These are phyloP conservation scores for Acanthochromis polyacanthus DNA, from an alignment of 2,113 vertebrate genomes.

Conservation along the genomic window DNA sequence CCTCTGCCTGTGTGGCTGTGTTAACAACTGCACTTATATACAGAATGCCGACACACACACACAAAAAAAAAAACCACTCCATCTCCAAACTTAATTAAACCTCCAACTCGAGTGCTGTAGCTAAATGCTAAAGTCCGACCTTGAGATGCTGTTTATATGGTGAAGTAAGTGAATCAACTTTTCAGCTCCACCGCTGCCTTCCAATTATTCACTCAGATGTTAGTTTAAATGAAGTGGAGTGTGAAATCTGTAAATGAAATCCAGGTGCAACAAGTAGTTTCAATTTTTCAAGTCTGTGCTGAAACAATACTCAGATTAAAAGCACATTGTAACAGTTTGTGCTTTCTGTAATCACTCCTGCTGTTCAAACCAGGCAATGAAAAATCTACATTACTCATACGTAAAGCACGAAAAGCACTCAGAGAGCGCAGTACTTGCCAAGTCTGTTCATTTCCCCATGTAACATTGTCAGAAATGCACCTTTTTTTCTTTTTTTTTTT, in stretches of 20 bases:
- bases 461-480: too few relatives aligned
- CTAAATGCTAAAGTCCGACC: not conserved
- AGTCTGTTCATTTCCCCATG: too few relatives aligned
- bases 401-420: too few relatives aligned
- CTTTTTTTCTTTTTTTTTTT: too few relatives aligned
- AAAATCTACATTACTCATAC: too few relatives aligned
- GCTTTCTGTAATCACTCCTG: not conserved
- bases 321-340: not conserved
- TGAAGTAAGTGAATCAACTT: conserved; percentile 11
- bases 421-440: too few relatives aligned
- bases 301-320: not conserved
- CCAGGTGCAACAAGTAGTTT: not conserved
- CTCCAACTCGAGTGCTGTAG: not conserved
- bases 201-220: not conserved
- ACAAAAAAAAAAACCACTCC: not conserved
- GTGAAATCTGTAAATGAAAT: not conserved
- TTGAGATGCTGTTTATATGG: conserved; percentile 7
- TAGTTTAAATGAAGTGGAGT: not conserved
- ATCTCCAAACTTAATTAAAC: not conserved
- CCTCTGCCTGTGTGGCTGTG: not conserved
- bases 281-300: not conserved
- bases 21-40: not conserved
- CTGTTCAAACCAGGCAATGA: too few relatives aligned
- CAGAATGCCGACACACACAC: not conserved
- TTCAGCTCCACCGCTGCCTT: not conserved